Evolutionary conservation across 2,113 vertebrate species (phyloP).

Genomic region (Chauna torquata): DNA sequence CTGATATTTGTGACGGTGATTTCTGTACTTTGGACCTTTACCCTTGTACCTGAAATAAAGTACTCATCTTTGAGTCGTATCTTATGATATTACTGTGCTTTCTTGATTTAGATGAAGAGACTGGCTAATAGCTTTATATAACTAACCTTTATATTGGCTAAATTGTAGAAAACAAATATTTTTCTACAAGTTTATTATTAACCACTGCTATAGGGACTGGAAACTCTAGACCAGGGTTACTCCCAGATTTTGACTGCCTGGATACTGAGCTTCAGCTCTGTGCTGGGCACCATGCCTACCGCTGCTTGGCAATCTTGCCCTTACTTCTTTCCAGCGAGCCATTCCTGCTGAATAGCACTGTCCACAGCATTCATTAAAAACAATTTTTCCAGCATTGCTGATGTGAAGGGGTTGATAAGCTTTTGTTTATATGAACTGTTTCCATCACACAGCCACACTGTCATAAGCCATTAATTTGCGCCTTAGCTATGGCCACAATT

Average conservation of each 20-base stretch:
- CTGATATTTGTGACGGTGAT: rapidly evolving
- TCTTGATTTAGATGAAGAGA: neutral
- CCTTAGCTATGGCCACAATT: neutral
- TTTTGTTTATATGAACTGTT: neutral
- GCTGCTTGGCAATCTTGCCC: neutral
- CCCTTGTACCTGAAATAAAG: neutral
- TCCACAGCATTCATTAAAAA: neutral
- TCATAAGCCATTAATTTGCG: neutral
- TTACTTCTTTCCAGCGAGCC: neutral
- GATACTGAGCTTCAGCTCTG: neutral
- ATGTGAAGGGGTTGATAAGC: rapidly evolving
- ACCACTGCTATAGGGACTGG: neutral
- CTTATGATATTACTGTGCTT: neutral
- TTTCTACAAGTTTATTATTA: neutral
- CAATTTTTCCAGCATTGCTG: neutral
- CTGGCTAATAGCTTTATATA: neutral
- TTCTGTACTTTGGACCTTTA: neutral
- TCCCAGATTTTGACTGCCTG: neutral
- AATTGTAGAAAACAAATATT: neutral
- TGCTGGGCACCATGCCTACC: neutral
- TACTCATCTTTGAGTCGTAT: neutral
- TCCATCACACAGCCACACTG: neutral
- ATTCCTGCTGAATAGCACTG: neutral
- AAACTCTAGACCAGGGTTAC: neutral
- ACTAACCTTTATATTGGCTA: neutral